phyloP scores from a whole-genome alignment of 1,140 invertebrate species.

The Paraescarpia echinospica region DNA sequence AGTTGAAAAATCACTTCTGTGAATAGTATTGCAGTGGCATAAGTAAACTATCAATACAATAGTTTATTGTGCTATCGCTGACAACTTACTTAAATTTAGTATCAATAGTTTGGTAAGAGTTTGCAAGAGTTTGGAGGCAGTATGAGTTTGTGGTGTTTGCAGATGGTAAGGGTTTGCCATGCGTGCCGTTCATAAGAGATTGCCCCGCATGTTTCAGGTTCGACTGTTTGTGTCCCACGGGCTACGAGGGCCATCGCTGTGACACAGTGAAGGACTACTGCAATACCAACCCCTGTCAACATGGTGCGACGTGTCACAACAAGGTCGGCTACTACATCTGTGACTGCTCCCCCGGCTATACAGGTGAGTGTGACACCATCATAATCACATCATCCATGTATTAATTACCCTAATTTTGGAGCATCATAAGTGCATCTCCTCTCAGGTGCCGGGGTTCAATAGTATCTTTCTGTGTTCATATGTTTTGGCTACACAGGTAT shows the following conservation, averaged over 20 bases:
- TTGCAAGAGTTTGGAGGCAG: background rate
- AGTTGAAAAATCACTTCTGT: no score
- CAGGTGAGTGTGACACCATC: constrained; percentile 30
- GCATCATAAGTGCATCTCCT: background rate
- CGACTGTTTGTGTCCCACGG: constrained; percentile 72
- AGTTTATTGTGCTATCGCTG: no score
- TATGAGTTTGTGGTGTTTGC: background rate
- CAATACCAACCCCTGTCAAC: constrained; percentile 51
- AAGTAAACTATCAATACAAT: no score
- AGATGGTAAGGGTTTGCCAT: background rate
- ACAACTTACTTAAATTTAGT: no score
- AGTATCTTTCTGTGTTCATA: no score
- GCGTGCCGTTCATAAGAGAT: no score
- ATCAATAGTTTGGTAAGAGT: no score
- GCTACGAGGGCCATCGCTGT: constrained; percentile 78
- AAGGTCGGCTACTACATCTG: constrained; percentile 46
- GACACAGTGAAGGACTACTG: constrained; percentile 67
- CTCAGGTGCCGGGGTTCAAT: background rate
- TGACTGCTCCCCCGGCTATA: constrained; percentile 70
- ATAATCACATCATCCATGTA: no score
- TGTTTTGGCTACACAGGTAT: constrained; percentile 63
- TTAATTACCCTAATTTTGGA: background rate
- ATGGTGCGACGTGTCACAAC: constrained; percentile 50
- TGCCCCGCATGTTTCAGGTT: constrained; percentile 18
- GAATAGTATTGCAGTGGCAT: no score